These are phyloP conservation scores for Reticulitermes speratus DNA, from an alignment of 1,140 invertebrate genomes.

Conservation along the genomic window DNA sequence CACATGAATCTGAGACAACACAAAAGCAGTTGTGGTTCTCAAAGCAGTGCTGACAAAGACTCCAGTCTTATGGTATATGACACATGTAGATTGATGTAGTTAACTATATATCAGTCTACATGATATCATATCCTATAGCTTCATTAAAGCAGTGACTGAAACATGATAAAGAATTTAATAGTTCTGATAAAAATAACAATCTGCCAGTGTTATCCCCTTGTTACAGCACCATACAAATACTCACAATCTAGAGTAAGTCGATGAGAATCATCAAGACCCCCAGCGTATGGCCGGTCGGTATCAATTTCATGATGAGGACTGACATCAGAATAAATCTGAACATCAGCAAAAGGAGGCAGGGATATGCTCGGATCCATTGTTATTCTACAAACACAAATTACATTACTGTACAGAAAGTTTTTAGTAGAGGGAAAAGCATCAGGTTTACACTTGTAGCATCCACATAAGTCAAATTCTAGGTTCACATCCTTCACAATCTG, in stretches of 20 bases:
- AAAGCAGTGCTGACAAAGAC: no score
- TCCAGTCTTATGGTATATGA: no score
- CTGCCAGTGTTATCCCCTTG: no score
- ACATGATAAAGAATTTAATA: no score
- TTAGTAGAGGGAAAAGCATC: not conserved
- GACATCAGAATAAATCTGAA: conserved; percentile 24
- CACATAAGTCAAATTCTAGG: not conserved
- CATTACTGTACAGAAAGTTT: conserved; percentile 48
- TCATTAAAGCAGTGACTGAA: no score
- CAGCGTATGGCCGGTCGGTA: conserved; percentile 42
- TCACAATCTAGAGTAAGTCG: conserved; percentile 51
- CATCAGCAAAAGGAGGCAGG: conserved; percentile 21
- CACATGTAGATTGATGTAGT: no score
- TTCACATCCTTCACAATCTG: not conserved
- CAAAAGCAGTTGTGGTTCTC: no score
- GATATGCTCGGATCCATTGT: conserved; percentile 8
- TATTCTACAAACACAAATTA: conserved; percentile 45
- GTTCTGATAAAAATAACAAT: no score
- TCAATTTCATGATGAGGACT: conserved; percentile 27
- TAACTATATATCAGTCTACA: no score
- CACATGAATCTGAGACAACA: no score
- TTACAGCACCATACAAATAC: conserved; percentile 25
- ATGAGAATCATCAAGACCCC: conserved; percentile 52
- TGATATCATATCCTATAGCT: no score
- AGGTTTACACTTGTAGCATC: not conserved